Evolutionary conservation across 2,888 invertebrate species (phyloP).

Genomic region (Meandrusa payeni): DNA sequence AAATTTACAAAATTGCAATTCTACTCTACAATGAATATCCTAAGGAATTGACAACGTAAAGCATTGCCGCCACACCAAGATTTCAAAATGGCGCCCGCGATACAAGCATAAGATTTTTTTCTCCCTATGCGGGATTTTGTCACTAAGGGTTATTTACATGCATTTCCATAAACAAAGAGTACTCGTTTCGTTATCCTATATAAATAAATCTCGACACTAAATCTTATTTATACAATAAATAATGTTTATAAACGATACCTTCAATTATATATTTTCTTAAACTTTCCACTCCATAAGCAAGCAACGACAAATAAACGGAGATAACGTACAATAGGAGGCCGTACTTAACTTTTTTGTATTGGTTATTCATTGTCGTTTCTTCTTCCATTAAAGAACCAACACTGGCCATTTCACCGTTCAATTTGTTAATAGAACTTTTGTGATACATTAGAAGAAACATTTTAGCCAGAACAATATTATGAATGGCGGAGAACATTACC

Average conservation of each 20-base stretch:
- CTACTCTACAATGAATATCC: no score
- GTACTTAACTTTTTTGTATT: conserved; percentile 54
- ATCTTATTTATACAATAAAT: no score
- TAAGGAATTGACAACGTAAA: no score
- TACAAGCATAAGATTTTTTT: no score
- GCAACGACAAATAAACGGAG: conserved; percentile 60
- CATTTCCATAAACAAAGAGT: no score
- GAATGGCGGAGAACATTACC: conserved; percentile 65
- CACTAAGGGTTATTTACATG: no score
- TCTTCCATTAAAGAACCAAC: conserved; percentile 57
- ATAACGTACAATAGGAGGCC: conserved; percentile 54
- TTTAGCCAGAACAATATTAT: conserved; percentile 63
- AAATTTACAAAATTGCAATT: no score
- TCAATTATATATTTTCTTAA: conserved; percentile 49
- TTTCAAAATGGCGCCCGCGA: no score
- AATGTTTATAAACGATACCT: conserved; percentile 51
- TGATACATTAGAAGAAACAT: conserved; percentile 60
- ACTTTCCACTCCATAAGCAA: conserved; percentile 61
- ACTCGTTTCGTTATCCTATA: no score
- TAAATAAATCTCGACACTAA: no score
- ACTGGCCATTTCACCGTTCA: conserved; percentile 59
- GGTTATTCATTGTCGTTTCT: conserved; percentile 51
- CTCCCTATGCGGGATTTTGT: no score
- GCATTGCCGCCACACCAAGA: no score
- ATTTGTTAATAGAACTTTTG: conserved; percentile 58